Conservation (phyloP, 2,797 vertebrate species). For the Furcifer pardalis region DNA sequence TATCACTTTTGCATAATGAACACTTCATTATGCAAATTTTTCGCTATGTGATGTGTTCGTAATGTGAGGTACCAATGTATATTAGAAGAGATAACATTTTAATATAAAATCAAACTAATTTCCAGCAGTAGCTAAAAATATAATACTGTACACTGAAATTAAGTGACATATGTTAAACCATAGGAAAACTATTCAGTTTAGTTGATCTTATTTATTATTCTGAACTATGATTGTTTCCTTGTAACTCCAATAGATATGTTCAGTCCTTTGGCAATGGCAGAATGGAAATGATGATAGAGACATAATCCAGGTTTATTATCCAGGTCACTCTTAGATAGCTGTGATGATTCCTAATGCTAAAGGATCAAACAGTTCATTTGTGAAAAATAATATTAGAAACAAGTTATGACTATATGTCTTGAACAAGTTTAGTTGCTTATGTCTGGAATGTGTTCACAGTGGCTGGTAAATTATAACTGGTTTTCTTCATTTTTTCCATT, state of each 20-base stretch:
- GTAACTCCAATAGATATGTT: background rate
- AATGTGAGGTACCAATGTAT: no score
- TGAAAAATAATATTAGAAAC: background rate
- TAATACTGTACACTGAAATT: constrained; percentile 31
- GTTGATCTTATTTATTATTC: background rate
- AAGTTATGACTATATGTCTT: background rate
- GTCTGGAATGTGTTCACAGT: no score
- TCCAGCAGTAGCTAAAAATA: constrained; percentile 37
- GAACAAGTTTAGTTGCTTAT: background rate
- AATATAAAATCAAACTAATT: constrained; percentile 19
- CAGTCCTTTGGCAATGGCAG: background rate
- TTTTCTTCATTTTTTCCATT: no score
- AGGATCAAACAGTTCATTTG: background rate
- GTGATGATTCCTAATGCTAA: background rate
- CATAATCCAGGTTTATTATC: background rate
- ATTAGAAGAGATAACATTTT: constrained; percentile 27
- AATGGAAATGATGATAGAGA: background rate
- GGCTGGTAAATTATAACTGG: no score
- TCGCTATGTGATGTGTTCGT: no score
- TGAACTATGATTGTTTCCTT: background rate
- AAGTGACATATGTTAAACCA: background rate
- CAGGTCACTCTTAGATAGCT: background rate
- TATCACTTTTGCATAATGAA: no score
- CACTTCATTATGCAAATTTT: no score
- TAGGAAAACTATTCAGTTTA: constrained; percentile 12